Base-by-base conservation (phyloP, 2,797 vertebrate species). In the Neostethus bicornis region DNA sequence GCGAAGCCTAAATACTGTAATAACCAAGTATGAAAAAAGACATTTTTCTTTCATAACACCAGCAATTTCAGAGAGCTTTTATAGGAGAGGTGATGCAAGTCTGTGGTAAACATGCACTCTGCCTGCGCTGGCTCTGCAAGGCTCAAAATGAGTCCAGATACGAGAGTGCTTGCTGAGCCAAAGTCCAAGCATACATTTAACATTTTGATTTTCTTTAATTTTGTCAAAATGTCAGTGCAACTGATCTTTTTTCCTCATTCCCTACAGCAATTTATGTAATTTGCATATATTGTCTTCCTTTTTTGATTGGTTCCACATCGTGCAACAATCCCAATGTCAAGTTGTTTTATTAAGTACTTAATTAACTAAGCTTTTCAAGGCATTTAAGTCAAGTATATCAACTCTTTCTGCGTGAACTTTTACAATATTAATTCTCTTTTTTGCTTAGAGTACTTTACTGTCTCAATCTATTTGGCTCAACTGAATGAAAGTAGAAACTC, bases 361-460 rank as follows among this genome's bases (percentile, higher is more conserved):
- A 9, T 6, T 3, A 53, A 11, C 37, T 42, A 44, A 53, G 50
- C 14, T 47, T 26, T 43, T 43, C 2, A 24, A 20, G 31, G 24
- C 17, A 39, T 50, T 17, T 23, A 48, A 21, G 48, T 49, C n/a
- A 61, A 70, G 67, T 23, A 61, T 32, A 52, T 60, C 29, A 50
- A n/a, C 28, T 39, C 20, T 52, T 53, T 21, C 41, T 44, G 29
- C 8, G 29, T 52, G 19, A 26, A 43, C 61, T 4, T 43, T 4
- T 3, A 20, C 51, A 9, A 46, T 13, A 20, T 9, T 34, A 41
- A 2, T 17, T 45, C 3, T 21, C 14, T 24, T 50, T 60, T 3
- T 45, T 51, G 14, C 16, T 38, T 21, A 48, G 24, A 64, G 47
- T 46, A 14, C 6, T 37, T 41, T n/a, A 13, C 58, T 39, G 14